These are phyloP conservation scores for Drosophila tristis DNA, from an alignment of 1,140 invertebrate species.

Conservation along the genomic window DNA sequence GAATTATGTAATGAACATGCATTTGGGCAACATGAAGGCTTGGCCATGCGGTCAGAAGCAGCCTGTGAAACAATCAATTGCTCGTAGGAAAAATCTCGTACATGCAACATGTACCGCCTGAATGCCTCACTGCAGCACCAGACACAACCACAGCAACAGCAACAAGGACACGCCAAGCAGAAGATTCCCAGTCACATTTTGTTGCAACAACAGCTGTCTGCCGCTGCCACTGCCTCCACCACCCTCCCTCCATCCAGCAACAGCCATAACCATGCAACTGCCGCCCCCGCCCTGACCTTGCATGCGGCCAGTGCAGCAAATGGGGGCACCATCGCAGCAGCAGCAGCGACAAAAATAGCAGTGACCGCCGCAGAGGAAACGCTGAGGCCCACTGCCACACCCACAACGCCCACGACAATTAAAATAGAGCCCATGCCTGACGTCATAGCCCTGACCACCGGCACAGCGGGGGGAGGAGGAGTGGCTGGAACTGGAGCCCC, in stretches of 20 bases:
- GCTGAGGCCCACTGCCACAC: constrained; percentile 69
- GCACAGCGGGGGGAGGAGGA: constrained; percentile 9
- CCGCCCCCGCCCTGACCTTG: constrained; percentile 54
- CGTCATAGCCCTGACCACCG: constrained; percentile 59
- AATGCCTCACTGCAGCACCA: constrained; percentile 68
- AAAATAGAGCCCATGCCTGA: constrained; percentile 81
- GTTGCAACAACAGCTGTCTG: constrained; percentile 75
- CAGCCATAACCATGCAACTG: constrained; percentile 44
- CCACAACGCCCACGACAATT: constrained; percentile 48
- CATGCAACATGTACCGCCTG: constrained; percentile 76
- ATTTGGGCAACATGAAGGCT: constrained; percentile 68
- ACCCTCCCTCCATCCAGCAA: constrained; percentile 29
- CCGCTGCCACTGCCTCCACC: constrained; percentile 53
- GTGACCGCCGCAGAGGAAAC: constrained; percentile 61
- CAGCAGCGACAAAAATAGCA: constrained; percentile 35
- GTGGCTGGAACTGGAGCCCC: constrained; percentile 6
- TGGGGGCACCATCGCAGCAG: constrained; percentile 51
- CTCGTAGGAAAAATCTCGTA: constrained; percentile 38
- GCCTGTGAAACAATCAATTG: constrained; percentile 43
- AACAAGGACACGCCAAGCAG: constrained; percentile 43
- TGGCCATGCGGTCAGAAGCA: constrained; percentile 66
- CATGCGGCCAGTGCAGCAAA: constrained; percentile 59
- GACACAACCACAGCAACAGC: constrained; percentile 43
- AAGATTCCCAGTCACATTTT: constrained; percentile 76
- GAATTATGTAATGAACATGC: constrained; percentile 68